phyloP scores from a whole-genome alignment of 2,113 vertebrate species.

The Myotis davidii region DNA sequence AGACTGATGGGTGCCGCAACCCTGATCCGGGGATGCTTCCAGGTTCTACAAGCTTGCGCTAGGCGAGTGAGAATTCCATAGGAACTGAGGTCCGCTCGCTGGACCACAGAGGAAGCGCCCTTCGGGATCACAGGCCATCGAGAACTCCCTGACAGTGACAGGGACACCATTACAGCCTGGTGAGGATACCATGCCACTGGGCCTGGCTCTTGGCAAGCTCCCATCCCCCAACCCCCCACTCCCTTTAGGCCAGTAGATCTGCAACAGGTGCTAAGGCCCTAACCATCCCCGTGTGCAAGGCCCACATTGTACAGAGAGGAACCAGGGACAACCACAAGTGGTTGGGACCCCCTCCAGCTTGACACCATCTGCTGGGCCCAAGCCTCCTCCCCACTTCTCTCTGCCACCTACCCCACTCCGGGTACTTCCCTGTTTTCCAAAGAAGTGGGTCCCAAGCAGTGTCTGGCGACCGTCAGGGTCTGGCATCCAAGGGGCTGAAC shows the following conservation, averaged over 20 bases:
- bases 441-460: not conserved
- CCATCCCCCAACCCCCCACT: not conserved
- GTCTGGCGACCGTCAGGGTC: not conserved
- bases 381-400: not conserved
- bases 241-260: not conserved
- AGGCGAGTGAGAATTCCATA: not conserved
- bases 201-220: slow-evolving; percentile 22
- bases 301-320: not conserved
- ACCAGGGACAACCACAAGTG: not conserved
- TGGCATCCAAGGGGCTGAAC: not conserved
- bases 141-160: not conserved
- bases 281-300: not conserved
- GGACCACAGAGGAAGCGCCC: not conserved
- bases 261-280: not conserved
- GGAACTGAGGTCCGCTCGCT: slow-evolving; percentile 23
- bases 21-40: not conserved
- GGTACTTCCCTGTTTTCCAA: not conserved
- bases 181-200: not conserved
- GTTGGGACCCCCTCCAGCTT: not conserved
- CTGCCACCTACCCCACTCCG: not conserved
- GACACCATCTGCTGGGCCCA: not conserved
- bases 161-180: not conserved
- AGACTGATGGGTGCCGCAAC: not conserved
- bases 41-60: not conserved
- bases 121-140: not conserved